phyloP scores from a whole-genome alignment of 2,797 vertebrate genomes.

The Clarias laeviceps region DNA sequence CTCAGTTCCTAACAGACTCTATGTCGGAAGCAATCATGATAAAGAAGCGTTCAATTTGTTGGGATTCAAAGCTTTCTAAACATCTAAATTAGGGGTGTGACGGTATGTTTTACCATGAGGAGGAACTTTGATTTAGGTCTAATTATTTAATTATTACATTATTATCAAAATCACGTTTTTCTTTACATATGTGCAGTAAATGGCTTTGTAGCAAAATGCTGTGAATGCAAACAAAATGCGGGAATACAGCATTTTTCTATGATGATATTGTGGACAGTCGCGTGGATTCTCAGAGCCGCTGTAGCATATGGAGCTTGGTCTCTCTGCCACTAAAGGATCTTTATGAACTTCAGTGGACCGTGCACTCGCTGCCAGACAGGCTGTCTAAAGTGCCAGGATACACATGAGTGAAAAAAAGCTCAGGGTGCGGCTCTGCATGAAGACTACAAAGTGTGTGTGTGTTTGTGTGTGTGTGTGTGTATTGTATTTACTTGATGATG shows the following conservation, averaged over 20 bases:
- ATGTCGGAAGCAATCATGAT: not conserved
- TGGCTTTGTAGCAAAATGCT: not conserved
- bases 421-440: conserved; percentile 2
- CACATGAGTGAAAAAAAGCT: conserved; percentile 6
- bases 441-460: not conserved
- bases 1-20: not conserved
- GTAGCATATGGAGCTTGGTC: conserved; percentile 54
- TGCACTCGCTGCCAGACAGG: conserved; percentile 17
- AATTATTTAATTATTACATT: not conserved
- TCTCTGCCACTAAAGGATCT: conserved; percentile 14
- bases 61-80: not conserved
- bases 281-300: conserved; percentile 22
- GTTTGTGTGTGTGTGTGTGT: too few relatives aligned
- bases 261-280: conserved; percentile 26
- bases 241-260: conserved; percentile 23
- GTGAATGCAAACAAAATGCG: not conserved
- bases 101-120: not conserved
- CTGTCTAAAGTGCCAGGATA: conserved; percentile 20
- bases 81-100: not conserved
- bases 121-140: not conserved
- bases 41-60: conserved; percentile 4
- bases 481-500: conserved; percentile 3
- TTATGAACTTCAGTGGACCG: conserved; percentile 28
- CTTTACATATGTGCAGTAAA: not conserved
- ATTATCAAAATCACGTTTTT: not conserved